Evolutionary conservation across 2,797 vertebrate genomes (phyloP).

Genomic region (Syngnathus rostellatus): DNA sequence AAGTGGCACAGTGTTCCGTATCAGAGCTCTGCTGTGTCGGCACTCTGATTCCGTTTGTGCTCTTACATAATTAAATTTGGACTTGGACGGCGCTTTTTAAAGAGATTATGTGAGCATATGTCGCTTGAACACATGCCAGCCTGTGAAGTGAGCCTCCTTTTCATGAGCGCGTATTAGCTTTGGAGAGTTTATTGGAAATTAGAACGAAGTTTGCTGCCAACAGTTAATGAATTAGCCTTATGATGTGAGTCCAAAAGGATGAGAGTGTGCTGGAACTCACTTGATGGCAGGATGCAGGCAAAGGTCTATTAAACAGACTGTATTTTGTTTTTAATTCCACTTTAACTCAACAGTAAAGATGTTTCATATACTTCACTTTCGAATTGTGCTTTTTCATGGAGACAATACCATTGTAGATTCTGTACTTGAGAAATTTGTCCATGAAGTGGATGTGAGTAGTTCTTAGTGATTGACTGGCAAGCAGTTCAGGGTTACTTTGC

Average conservation of each 20-base stretch:
- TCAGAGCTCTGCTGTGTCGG: slow-evolving; percentile 80
- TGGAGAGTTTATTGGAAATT: slow-evolving; percentile 70
- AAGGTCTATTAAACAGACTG: slow-evolving; percentile 52
- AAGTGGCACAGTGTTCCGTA: slow-evolving; percentile 61
- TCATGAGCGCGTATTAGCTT: slow-evolving; percentile 72
- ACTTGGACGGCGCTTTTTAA: slow-evolving; percentile 85
- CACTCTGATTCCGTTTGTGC: slow-evolving; percentile 90
- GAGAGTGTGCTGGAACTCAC: slow-evolving; percentile 64
- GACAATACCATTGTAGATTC: neutral
- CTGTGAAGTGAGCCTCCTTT: slow-evolving; percentile 70
- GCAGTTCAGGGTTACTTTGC: too few relatives aligned
- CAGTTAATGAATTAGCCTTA: slow-evolving; percentile 79
- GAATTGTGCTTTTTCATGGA: slow-evolving; percentile 13
- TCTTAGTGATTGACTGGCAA: too few relatives aligned
- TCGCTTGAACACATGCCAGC: slow-evolving; percentile 87
- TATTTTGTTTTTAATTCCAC: slow-evolving; percentile 44
- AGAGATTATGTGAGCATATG: slow-evolving; percentile 97
- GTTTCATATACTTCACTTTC: slow-evolving; percentile 43
- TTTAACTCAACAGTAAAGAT: slow-evolving; percentile 28
- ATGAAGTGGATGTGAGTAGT: too few relatives aligned
- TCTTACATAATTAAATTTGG: slow-evolving; percentile 97
- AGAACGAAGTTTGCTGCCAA: slow-evolving; percentile 67
- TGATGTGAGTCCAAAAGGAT: slow-evolving; percentile 70
- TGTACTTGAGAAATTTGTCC: neutral
- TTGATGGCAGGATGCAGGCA: slow-evolving; percentile 58